phyloP scores from a whole-genome alignment of 1,140 invertebrate species.

The Bombyx mandarina region DNA sequence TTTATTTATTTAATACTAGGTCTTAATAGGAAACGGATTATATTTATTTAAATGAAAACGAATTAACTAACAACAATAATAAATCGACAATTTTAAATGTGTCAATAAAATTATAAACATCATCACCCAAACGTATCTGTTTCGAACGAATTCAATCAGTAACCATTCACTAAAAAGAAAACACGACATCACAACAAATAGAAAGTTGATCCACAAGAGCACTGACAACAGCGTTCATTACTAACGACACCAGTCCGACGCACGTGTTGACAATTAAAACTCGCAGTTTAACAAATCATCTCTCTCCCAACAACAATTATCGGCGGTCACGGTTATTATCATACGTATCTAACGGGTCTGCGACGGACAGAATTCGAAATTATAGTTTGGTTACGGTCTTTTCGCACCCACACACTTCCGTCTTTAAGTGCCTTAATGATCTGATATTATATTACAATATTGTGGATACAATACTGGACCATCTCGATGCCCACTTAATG shows the following conservation, averaged over 20 bases:
- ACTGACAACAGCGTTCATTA: slow-evolving; percentile 24
- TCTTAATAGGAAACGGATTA: no score
- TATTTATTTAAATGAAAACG: no score
- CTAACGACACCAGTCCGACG: slow-evolving; percentile 34
- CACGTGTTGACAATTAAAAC: slow-evolving; percentile 65
- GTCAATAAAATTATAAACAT: no score
- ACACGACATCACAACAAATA: slow-evolving; percentile 19
- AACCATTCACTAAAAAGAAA: no score
- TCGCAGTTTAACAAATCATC: slow-evolving; percentile 49
- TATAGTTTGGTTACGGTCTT: slow-evolving; percentile 67
- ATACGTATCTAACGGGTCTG: slow-evolving; percentile 46
- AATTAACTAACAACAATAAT: no score
- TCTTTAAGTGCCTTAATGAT: slow-evolving; percentile 60
- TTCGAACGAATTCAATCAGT: no score
- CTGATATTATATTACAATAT: slow-evolving; percentile 66
- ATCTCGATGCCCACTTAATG: slow-evolving; percentile 28
- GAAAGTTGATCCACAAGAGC: slow-evolving; percentile 34
- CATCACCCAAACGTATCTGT: no score
- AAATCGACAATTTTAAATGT: no score
- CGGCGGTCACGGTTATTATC: slow-evolving; percentile 50
- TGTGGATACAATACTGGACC: slow-evolving; percentile 27
- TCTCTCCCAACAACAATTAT: slow-evolving; percentile 48
- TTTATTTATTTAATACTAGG: no score
- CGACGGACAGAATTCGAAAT: slow-evolving; percentile 55
- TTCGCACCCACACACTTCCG: slow-evolving; percentile 68